A percentile compares a stretch with the other conserved stretches of the same genome.
These are phyloP conservation scores for Calliphora vicina DNA, from an alignment of 1,140 invertebrate genomes.

Conservation along the genomic window DNA sequence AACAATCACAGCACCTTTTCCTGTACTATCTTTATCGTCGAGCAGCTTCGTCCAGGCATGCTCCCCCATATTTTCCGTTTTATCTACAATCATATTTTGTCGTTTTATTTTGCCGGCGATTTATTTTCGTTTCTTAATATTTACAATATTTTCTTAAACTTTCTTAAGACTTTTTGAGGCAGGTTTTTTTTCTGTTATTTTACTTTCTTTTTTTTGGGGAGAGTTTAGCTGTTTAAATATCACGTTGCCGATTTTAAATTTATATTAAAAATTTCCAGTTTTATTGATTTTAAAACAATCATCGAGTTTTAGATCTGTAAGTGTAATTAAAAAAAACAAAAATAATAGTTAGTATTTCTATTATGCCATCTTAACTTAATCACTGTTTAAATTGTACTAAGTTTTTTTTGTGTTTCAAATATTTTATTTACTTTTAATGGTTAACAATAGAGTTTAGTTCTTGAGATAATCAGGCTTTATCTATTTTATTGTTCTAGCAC, in stretches of 20 bases:
- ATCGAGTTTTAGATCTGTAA: slow-evolving; percentile 19
- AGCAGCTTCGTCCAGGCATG: slow-evolving; percentile 59
- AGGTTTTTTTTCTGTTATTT: neutral
- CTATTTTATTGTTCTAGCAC: neutral
- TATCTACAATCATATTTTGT: slow-evolving; percentile 58
- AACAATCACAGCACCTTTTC: slow-evolving; percentile 47
- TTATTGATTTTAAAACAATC: slow-evolving; percentile 30
- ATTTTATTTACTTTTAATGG: neutral
- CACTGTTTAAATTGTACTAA: neutral
- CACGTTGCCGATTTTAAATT: slow-evolving; percentile 18
- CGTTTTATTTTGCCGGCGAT: neutral
- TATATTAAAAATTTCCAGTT: slow-evolving; percentile 12
- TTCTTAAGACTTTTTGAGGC: no score
- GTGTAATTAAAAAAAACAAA: neutral
- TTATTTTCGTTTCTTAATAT: no score
- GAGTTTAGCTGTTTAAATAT: neutral
- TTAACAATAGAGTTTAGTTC: neutral
- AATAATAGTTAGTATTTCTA: neutral
- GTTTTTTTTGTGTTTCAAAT: neutral
- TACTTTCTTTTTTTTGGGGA: neutral
- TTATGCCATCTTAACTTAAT: neutral
- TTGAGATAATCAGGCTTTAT: slow-evolving; percentile 23
- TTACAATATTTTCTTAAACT: neutral
- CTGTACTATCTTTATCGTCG: slow-evolving; percentile 49
- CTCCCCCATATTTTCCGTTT: slow-evolving; percentile 49